A percentile compares a stretch with the other conserved stretches of the same genome.
Conservation (phyloP, 2,113 vertebrate species). For the Thomomys bottae region DNA sequence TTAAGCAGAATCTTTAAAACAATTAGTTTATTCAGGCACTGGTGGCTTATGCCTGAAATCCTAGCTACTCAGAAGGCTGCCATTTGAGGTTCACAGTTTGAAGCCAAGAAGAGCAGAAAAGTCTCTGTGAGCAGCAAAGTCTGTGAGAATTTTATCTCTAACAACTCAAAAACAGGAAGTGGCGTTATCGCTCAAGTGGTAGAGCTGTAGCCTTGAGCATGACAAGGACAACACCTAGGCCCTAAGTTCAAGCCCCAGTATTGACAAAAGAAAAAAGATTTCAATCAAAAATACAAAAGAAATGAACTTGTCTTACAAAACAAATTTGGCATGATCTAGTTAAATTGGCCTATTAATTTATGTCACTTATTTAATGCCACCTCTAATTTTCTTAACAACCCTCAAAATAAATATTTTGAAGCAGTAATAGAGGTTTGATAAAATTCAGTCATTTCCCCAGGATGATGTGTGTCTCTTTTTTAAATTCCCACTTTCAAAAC, state of each 20-base stretch:
- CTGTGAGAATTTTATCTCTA: too few species aligned
- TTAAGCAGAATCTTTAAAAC: background rate
- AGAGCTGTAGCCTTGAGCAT: too few species aligned
- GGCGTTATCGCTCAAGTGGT: too few species aligned
- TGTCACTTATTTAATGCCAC: background rate
- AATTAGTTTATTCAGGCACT: background rate
- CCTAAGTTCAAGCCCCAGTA: too few species aligned
- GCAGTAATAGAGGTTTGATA: background rate
- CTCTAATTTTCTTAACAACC: slow-evolving; percentile 27
- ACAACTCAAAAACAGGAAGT: too few species aligned
- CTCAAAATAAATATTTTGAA: slow-evolving; percentile 47
- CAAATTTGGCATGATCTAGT: background rate
- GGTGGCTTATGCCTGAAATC: too few species aligned
- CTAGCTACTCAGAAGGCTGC: too few species aligned
- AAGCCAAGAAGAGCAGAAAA: too few species aligned
- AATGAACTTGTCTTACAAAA: slow-evolving; percentile 19
- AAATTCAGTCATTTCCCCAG: background rate
- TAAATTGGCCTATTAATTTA: slow-evolving; percentile 2
- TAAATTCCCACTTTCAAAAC: slow-evolving; percentile 4
- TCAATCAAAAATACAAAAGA: slow-evolving; percentile 15
- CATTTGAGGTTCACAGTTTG: too few species aligned
- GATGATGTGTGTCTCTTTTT: slow-evolving; percentile 13
- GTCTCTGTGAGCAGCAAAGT: too few species aligned
- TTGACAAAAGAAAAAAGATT: too few species aligned
- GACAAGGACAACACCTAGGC: too few species aligned